These are phyloP conservation scores for Molorchus minor DNA, from an alignment of 2,888 invertebrate species.

Conservation along the genomic window DNA sequence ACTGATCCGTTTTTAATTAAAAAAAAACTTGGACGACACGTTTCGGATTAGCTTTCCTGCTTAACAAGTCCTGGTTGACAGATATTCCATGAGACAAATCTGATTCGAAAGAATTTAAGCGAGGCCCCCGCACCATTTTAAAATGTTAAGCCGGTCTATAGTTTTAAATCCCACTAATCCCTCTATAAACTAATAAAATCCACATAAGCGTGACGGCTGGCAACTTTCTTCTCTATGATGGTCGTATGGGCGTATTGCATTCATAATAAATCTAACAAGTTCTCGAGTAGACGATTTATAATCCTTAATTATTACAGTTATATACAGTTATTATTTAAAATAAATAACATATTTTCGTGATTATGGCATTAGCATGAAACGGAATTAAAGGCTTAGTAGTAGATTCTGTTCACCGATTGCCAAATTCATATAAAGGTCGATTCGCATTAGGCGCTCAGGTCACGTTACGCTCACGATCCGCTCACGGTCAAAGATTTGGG, in stretches of 20 bases:
- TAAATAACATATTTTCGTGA: too few relatives aligned
- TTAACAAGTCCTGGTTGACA: constrained; percentile 31
- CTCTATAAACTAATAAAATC: constrained; percentile 40
- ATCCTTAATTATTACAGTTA: constrained; percentile 1
- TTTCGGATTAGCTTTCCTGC: constrained; percentile 37
- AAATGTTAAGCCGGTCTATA: constrained; percentile 31
- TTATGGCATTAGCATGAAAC: too few relatives aligned
- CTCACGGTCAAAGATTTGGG: too few relatives aligned
- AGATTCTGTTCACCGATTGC: too few relatives aligned
- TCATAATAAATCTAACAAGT: constrained; percentile 6
- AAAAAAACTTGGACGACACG: constrained; percentile 43
- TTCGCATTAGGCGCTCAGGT: too few relatives aligned
- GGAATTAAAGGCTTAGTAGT: too few relatives aligned
- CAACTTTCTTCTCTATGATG: neutral
- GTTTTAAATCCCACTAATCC: constrained; percentile 42
- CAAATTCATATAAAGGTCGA: too few relatives aligned
- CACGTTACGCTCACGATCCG: too few relatives aligned
- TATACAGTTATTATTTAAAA: too few relatives aligned
- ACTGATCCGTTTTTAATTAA: constrained; percentile 50
- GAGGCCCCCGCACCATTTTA: constrained; percentile 32
- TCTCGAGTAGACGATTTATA: neutral
- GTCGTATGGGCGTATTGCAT: neutral
- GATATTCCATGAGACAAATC: constrained; percentile 33
- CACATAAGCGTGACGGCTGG: constrained; percentile 38
- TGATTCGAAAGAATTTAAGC: constrained; percentile 35